These are phyloP conservation scores for Apocrypta bakeri DNA, from an alignment of 1,140 invertebrate species.

Conservation along the genomic window DNA sequence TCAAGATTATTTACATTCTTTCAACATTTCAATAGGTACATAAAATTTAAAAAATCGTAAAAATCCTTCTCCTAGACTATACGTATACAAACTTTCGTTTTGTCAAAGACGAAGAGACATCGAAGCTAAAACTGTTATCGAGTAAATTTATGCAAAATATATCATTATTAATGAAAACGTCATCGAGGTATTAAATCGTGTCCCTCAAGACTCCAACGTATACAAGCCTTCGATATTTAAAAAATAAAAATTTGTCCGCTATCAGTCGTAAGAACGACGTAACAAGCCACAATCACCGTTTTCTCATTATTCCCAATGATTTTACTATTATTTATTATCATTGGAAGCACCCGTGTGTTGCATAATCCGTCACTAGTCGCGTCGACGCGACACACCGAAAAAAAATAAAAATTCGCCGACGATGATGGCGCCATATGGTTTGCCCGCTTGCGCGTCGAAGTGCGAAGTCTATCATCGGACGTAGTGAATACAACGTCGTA, in stretches of 20 bases:
- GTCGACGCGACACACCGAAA: background rate
- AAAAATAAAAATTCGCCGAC: background rate
- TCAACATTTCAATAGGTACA: no score
- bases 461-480: slow-evolving; percentile 27
- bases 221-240: no score
- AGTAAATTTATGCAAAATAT: background rate
- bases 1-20: no score
- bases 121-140: background rate
- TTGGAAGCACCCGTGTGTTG: background rate
- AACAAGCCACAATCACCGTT: background rate
- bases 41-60: no score
- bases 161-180: background rate
- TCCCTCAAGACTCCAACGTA: no score
- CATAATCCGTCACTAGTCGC: background rate
- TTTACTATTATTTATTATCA: slow-evolving; percentile 4
- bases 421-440: slow-evolving; percentile 27
- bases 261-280: background rate
- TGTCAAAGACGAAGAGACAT: no score
- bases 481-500: background rate
- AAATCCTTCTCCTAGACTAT: no score
- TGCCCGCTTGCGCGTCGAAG: background rate
- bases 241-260: background rate
- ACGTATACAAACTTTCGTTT: no score
- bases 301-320: background rate
- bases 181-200: background rate